Conservation (phyloP, 2,113 vertebrate genomes). For the Poeciliopsis prolifica region DNA sequence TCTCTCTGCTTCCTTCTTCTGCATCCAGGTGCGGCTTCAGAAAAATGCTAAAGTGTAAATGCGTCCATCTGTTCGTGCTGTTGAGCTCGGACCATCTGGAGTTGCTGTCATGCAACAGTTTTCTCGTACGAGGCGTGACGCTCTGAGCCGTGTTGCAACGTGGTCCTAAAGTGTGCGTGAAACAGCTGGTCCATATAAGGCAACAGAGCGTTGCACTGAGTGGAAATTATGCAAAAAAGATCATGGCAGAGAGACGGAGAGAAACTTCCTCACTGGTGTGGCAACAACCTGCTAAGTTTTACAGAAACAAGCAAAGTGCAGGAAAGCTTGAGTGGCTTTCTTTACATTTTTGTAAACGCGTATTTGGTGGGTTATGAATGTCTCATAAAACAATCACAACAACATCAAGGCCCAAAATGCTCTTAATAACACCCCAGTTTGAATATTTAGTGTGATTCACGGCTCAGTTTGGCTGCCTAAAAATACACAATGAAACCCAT, state of each 20-base stretch:
- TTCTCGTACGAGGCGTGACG: not conserved
- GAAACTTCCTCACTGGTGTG: conserved; percentile 51
- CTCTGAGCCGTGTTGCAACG: not conserved
- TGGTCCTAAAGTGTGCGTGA: not conserved
- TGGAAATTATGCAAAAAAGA: conserved; percentile 71
- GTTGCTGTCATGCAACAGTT: not conserved
- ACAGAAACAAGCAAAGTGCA: not conserved
- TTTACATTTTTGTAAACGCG: too few species aligned
- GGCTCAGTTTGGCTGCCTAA: not conserved
- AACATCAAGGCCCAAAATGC: not conserved
- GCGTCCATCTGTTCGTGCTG: conserved; percentile 15
- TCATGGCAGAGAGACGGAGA: conserved; percentile 23
- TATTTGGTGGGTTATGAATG: too few species aligned
- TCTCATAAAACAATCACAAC: not conserved
- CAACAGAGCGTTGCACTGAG: conserved; percentile 42
- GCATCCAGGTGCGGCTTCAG: conserved; percentile 31
- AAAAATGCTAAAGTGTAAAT: not conserved
- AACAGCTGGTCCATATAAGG: conserved; percentile 63
- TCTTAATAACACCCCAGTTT: not conserved
- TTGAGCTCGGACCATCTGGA: not conserved
- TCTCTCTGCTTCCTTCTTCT: conserved; percentile 53
- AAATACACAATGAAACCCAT: not conserved
- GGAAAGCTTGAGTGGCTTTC: not conserved
- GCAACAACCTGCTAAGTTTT: not conserved
- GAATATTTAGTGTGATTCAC: too few species aligned